Evolutionary conservation across 2,113 vertebrate genomes (phyloP).

Genomic region (Myanophis thanlyinensis): DNA sequence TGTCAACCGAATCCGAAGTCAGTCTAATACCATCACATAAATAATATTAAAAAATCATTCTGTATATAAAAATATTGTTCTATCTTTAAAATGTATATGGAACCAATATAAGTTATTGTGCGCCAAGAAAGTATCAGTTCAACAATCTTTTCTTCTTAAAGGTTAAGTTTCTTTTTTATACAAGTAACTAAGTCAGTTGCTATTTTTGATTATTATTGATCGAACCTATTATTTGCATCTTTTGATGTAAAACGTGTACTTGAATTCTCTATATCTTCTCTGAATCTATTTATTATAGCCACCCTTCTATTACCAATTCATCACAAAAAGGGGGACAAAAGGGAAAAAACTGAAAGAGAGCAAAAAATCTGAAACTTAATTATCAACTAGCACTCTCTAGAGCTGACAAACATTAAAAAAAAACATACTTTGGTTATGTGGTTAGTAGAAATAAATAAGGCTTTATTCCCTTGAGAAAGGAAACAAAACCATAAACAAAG

Average conservation of each 20-base stretch:
- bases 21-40: not conserved
- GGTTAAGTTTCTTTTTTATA: not conserved
- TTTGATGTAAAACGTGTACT: not conserved
- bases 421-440: not conserved
- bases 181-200: not conserved
- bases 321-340: not conserved
- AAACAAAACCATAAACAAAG: not conserved
- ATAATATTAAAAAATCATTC: not conserved
- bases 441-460: not conserved
- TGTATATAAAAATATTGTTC: not conserved
- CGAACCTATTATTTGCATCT: not conserved
- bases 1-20: not conserved
- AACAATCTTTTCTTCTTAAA: not conserved
- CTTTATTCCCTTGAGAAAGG: not conserved
- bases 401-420: not conserved
- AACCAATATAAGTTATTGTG: not conserved
- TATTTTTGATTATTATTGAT: not conserved
- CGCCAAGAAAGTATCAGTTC: not conserved
- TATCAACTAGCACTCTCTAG: not conserved
- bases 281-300: not conserved
- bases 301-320: not conserved
- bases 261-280: not conserved
- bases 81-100: not conserved
- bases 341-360: not conserved
- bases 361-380: not conserved